Evolutionary conservation across 2,113 vertebrate genomes (phyloP).

Genomic region (Dinomys branickii): DNA sequence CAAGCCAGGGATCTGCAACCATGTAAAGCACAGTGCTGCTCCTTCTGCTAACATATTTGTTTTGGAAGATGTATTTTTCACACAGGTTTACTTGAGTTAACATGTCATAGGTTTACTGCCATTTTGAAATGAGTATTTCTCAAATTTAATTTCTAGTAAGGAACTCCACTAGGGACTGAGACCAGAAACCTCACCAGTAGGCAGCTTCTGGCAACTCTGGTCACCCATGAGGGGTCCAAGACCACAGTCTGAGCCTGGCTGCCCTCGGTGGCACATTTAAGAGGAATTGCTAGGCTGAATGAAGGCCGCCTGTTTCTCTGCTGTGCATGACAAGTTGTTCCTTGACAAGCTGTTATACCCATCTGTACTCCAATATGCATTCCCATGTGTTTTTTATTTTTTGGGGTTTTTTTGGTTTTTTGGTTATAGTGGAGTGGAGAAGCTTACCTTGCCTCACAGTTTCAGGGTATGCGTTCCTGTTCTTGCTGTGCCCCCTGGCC

Average conservation of each 20-base stretch:
- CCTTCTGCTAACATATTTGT: neutral
- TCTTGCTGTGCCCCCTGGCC: too few relatives aligned
- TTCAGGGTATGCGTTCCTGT: neutral
- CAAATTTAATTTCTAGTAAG: neutral
- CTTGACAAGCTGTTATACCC: neutral
- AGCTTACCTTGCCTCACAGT: neutral
- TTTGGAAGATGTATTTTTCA: neutral
- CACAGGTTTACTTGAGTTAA: neutral
- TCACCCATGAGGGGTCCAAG: accelerated
- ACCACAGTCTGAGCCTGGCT: neutral
- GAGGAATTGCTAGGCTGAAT: neutral
- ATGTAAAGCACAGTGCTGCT: too few relatives aligned
- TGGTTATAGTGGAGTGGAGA: neutral
- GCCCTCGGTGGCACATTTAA: neutral
- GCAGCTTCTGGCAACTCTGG: neutral
- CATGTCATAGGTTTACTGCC: neutral
- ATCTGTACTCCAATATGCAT: neutral
- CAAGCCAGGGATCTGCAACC: neutral
- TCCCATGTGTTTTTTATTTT: neutral
- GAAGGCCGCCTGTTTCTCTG: neutral
- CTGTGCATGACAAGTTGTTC: neutral
- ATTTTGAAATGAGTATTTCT: neutral
- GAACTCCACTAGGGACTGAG: too few relatives aligned
- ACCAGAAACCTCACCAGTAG: neutral
- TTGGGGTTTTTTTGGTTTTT: neutral